Percentiles rank a stretch among this genome's conserved stretches.
Conservation (phyloP, 2,797 vertebrate species). For the Periophthalmus magnuspinnatus region DNA sequence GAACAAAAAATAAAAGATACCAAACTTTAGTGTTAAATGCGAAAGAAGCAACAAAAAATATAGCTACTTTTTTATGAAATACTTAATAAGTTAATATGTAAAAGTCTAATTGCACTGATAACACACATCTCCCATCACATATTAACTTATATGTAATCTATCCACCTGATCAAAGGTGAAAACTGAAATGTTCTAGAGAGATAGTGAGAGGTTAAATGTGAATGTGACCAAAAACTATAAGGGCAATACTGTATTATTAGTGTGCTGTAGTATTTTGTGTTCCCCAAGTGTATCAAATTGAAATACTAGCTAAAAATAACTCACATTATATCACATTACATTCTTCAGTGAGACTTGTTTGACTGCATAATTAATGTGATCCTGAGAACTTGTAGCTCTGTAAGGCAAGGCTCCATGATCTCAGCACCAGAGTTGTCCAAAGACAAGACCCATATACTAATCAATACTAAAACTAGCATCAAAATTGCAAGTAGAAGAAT, state of each 20-base stretch:
- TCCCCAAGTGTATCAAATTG: not conserved
- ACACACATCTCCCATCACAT: not conserved
- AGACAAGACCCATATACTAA: not conserved
- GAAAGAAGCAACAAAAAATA: no score
- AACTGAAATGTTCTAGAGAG: not conserved
- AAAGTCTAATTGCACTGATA: not conserved
- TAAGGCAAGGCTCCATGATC: not conserved
- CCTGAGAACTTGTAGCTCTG: constrained; percentile 16
- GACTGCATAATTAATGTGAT: constrained; percentile 25
- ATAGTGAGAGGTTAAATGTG: not conserved
- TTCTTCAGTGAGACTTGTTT: not conserved
- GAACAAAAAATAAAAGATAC: not conserved
- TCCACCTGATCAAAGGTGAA: not conserved
- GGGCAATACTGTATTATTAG: not conserved
- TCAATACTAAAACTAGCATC: not conserved
- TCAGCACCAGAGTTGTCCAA: not conserved
- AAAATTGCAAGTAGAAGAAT: not conserved
- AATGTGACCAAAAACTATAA: not conserved
- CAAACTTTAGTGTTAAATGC: not conserved
- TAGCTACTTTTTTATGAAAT: no score
- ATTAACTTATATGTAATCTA: not conserved
- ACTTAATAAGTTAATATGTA: not conserved
- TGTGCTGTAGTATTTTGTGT: not conserved
- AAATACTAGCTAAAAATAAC: not conserved
- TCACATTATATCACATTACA: not conserved